A percentile compares a stretch with the other conserved stretches of the same genome.
These are phyloP conservation scores for Macquaria australasica DNA, from an alignment of 2,113 vertebrate species.

Conservation along the genomic window DNA sequence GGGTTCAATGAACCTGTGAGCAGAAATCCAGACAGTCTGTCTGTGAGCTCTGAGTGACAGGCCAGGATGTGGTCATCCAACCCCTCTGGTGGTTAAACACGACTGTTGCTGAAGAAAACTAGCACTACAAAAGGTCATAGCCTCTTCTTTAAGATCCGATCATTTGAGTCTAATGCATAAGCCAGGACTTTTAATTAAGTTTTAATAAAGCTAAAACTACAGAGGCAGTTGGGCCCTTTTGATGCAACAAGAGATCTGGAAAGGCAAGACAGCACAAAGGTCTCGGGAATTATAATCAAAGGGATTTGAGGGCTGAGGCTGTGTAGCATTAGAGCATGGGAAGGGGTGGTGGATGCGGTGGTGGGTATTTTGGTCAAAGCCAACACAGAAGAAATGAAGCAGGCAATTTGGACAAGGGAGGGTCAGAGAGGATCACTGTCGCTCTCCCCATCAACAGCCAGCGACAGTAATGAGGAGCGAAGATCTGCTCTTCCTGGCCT, in stretches of 20 bases:
- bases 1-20: not conserved
- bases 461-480: conserved; percentile 29
- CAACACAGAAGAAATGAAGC: conserved; percentile 24
- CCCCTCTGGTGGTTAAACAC: not conserved
- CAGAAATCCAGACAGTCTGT: not conserved
- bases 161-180: not conserved
- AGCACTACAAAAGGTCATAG: not conserved
- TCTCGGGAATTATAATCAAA: conserved; percentile 43
- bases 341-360: not conserved
- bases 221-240: conserved; percentile 43
- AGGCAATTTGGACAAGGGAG: conserved; percentile 26
- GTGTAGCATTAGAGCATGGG: conserved; percentile 12
- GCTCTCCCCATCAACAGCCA: conserved; percentile 16
- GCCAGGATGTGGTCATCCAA: not conserved
- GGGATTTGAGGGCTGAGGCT: conserved; percentile 32
- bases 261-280: conserved; percentile 34
- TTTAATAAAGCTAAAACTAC: conserved; percentile 60
- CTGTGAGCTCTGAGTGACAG: not conserved
- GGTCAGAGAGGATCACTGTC: conserved; percentile 36
- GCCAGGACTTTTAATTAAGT: conserved; percentile 25
- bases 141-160: conserved; percentile 10
- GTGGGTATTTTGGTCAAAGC: conserved; percentile 34
- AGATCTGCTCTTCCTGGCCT: conserved; percentile 2
- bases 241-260: conserved; percentile 58
- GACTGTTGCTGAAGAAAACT: conserved; percentile 5